Conservation (phyloP, 2,113 vertebrate species). For the Cyprinus carpio region DNA sequence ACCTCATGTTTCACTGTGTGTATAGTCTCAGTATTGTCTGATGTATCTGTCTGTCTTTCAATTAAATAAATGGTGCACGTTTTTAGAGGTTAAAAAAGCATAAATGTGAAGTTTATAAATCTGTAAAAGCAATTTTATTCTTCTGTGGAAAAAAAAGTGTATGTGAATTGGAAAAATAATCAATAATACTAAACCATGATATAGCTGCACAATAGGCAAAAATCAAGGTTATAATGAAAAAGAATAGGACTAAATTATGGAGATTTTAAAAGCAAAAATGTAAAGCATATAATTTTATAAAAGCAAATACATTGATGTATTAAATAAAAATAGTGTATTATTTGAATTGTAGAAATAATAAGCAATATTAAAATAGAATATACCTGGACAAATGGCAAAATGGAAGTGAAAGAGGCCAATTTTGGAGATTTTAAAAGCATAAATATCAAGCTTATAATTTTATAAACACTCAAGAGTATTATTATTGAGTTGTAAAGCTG, state of each 20-base stretch:
- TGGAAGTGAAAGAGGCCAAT: neutral
- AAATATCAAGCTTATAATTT: neutral
- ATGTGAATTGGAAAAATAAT: neutral
- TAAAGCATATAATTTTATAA: neutral
- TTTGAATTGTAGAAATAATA: neutral
- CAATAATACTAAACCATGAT: too few species aligned
- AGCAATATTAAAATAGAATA: neutral
- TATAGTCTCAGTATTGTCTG: neutral
- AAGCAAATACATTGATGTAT: neutral
- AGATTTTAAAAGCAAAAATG: too few species aligned
- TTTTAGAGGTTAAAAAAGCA: neutral
- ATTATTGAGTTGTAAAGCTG: neutral
- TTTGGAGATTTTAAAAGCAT: neutral
- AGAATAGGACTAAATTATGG: too few species aligned
- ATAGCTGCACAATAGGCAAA: too few species aligned
- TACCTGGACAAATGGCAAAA: neutral
- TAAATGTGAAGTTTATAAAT: neutral
- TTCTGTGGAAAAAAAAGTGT: neutral
- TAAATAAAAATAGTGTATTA: neutral
- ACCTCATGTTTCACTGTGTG: neutral
- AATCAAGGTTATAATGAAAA: too few species aligned
- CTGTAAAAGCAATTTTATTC: neutral
- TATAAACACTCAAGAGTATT: neutral
- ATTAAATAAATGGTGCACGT: neutral
- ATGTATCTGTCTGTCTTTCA: neutral